Conservation (phyloP, 1,140 invertebrate genomes). For the Epicauta chinensis region DNA sequence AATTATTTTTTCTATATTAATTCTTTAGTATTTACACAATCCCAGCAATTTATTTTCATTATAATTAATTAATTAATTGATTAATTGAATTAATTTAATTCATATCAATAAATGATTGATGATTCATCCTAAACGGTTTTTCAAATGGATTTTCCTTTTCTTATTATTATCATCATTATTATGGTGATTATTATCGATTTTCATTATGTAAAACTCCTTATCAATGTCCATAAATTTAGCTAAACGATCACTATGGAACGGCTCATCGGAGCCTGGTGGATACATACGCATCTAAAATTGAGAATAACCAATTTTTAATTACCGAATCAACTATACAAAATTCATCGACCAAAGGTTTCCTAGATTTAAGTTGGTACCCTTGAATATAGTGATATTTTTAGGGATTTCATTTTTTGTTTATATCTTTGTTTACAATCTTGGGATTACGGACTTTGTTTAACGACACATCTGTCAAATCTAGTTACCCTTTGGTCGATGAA, state of each 20-base stretch:
- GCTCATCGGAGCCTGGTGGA: slow-evolving; percentile 54
- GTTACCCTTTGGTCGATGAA: no score
- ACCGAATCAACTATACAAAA: no score
- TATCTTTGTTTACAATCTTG: no score
- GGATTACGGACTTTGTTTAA: no score
- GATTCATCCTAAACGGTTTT: not conserved
- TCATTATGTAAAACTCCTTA: slow-evolving; percentile 37
- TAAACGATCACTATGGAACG: slow-evolving; percentile 47
- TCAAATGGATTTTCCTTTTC: not conserved
- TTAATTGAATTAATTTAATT: not conserved
- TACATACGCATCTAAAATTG: slow-evolving; percentile 55
- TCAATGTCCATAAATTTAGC: slow-evolving; percentile 46
- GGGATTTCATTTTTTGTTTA: no score
- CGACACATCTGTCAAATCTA: no score
- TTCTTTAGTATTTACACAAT: not conserved
- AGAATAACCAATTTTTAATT: slow-evolving; percentile 14
- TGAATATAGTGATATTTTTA: no score
- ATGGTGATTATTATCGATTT: slow-evolving; percentile 23
- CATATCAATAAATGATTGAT: not conserved
- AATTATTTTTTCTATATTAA: no score
- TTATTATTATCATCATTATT: not conserved
- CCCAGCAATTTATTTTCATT: no score
- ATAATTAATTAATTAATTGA: not conserved
- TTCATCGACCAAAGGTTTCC: not conserved
- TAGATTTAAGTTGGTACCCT: no score